phyloP scores from a whole-genome alignment of 2,888 invertebrate species.

The Mesorhabditis belari region DNA sequence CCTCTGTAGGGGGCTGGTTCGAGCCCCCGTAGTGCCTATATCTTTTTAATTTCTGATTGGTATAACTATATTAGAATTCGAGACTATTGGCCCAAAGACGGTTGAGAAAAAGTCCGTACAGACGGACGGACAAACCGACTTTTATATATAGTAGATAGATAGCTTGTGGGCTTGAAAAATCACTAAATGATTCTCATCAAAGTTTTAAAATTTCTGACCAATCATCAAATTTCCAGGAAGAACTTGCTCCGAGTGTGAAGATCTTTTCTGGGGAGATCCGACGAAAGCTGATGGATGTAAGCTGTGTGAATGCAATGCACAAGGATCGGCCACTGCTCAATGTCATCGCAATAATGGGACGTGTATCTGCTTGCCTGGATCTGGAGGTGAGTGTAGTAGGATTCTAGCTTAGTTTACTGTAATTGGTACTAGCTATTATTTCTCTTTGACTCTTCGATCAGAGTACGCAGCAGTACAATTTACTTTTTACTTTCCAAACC shows the following conservation, averaged over 20 bases:
- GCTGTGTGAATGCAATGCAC: slow-evolving; percentile 78
- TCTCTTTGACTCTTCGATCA: background rate
- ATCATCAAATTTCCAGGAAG: slow-evolving; percentile 62
- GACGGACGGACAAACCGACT: too few species aligned
- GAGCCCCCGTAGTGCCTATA: too few species aligned
- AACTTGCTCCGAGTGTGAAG: slow-evolving; percentile 89
- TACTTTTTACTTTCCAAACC: slow-evolving; percentile 65
- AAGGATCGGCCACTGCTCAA: slow-evolving; percentile 77
- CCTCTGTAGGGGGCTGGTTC: too few species aligned
- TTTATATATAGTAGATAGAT: too few species aligned
- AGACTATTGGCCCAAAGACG: too few species aligned
- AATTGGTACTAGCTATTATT: background rate
- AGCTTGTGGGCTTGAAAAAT: too few species aligned
- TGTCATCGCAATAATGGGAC: slow-evolving; percentile 85
- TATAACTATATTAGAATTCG: too few species aligned
- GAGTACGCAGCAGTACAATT: background rate
- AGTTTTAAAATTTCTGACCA: background rate
- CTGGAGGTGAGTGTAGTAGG: slow-evolving; percentile 17
- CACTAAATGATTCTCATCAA: background rate
- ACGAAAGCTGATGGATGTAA: slow-evolving; percentile 37
- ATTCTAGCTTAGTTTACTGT: background rate
- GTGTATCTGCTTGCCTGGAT: slow-evolving; percentile 79
- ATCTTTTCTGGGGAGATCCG: slow-evolving; percentile 89
- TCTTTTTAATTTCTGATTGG: too few species aligned
- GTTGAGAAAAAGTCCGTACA: too few species aligned